phyloP scores from a whole-genome alignment of 2,888 invertebrate genomes.

The Notodonta dromedarius region DNA sequence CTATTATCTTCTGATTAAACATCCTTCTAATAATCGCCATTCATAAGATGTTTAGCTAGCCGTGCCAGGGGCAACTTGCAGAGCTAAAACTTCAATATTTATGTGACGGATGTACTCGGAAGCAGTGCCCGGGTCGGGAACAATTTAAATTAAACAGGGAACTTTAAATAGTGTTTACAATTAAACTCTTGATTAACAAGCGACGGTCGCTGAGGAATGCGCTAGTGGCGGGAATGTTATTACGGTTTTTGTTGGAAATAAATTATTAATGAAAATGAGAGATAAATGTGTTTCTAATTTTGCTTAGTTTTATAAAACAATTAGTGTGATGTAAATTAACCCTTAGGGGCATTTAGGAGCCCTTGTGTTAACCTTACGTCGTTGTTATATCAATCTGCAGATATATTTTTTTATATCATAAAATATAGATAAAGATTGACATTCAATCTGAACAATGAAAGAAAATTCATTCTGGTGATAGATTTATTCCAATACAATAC shows the following conservation, averaged over 20 bases:
- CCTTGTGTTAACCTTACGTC: too few species aligned
- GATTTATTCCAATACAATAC: not conserved
- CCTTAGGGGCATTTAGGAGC: too few species aligned
- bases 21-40: too few species aligned
- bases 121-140: conserved; percentile 25
- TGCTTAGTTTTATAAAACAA: too few species aligned
- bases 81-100: conserved; percentile 18
- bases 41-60: not conserved
- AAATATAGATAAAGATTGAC: not conserved
- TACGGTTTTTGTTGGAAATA: too few species aligned
- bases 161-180: conserved; percentile 45
- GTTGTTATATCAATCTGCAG: conserved; percentile 4
- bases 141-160: conserved; percentile 34
- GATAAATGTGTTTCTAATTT: too few species aligned
- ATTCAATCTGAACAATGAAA: not conserved
- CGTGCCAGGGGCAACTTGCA: not conserved
- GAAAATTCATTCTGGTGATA: not conserved
- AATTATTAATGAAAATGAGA: too few species aligned
- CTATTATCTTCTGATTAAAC: too few species aligned
- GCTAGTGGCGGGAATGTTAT: not conserved
- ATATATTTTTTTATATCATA: conserved; percentile 5
- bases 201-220: conserved; percentile 12
- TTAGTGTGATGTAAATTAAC: too few species aligned
- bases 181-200: conserved; percentile 36
- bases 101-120: conserved; percentile 16